Evolutionary conservation across 2,113 vertebrate genomes (phyloP).

Genomic region (Indicator maculatus): DNA sequence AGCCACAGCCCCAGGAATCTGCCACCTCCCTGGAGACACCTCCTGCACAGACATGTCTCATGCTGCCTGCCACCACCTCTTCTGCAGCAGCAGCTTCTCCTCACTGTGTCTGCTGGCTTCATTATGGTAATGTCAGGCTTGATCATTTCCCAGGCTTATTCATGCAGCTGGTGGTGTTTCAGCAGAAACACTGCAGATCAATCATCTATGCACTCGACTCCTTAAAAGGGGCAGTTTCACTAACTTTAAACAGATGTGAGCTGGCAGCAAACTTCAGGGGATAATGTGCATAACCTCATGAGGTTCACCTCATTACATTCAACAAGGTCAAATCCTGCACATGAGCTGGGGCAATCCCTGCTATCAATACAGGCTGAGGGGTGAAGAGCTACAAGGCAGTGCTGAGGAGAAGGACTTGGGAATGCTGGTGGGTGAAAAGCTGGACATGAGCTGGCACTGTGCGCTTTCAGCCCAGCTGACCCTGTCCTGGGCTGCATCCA

Average conservation of each 20-base stretch:
- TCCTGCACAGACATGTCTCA: neutral
- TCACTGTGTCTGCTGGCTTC: neutral
- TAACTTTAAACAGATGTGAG: neutral
- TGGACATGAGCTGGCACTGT: too few relatives aligned
- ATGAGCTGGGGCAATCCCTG: neutral
- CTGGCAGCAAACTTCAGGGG: neutral
- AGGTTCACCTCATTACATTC: neutral
- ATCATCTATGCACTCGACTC: fast-evolving
- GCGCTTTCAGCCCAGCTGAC: too few relatives aligned
- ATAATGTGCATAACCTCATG: neutral
- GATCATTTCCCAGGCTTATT: neutral
- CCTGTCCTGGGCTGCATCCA: too few relatives aligned
- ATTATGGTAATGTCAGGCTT: neutral
- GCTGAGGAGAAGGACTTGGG: too few relatives aligned
- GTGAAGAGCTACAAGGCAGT: too few relatives aligned
- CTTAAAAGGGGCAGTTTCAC: neutral
- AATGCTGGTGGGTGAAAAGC: too few relatives aligned
- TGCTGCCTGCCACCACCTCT: neutral
- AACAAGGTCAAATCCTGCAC: neutral
- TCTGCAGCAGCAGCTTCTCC: neutral
- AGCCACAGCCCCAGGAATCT: neutral
- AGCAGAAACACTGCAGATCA: neutral
- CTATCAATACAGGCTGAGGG: too few relatives aligned
- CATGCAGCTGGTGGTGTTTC: neutral
- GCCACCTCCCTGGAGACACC: neutral